phyloP scores from a whole-genome alignment of 2,888 invertebrate genomes.

The Unio delphinus region DNA sequence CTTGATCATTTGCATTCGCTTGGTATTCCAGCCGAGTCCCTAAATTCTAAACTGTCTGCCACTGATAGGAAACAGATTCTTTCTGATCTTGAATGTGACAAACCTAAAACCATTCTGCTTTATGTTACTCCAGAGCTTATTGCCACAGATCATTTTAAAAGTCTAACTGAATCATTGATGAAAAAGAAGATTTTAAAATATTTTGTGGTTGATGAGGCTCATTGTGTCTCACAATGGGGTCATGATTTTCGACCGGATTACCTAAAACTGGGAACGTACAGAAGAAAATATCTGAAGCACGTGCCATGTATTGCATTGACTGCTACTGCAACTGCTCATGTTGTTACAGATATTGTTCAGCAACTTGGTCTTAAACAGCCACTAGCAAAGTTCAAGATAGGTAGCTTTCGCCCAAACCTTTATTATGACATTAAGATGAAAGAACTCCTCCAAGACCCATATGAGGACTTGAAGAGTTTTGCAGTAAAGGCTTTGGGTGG shows the following conservation, averaged over 20 bases:
- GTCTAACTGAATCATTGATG: slow-evolving; percentile 79
- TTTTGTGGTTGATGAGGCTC: slow-evolving; percentile 91
- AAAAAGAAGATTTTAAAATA: slow-evolving; percentile 87
- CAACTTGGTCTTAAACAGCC: slow-evolving; percentile 82
- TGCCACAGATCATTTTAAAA: slow-evolving; percentile 77
- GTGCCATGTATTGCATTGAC: slow-evolving; percentile 93
- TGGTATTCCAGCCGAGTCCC: slow-evolving; percentile 87
- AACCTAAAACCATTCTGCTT: slow-evolving; percentile 86
- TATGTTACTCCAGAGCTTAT: slow-evolving; percentile 99
- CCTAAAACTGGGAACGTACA: slow-evolving; percentile 84
- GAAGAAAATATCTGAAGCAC: slow-evolving; percentile 74
- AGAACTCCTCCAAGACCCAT: slow-evolving; percentile 85
- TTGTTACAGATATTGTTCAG: slow-evolving; percentile 73
- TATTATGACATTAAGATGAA: slow-evolving; percentile 95
- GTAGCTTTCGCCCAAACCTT: slow-evolving; percentile 87
- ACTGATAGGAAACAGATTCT: slow-evolving; percentile 83
- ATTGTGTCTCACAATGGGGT: slow-evolving; percentile 94
- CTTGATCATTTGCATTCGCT: slow-evolving; percentile 85
- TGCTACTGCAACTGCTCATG: slow-evolving; percentile 85
- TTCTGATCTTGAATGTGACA: slow-evolving; percentile 80
- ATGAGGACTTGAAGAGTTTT: slow-evolving; percentile 79
- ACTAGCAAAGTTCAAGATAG: slow-evolving; percentile 80
- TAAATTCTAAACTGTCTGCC: slow-evolving; percentile 91
- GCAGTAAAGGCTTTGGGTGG: slow-evolving; percentile 52
- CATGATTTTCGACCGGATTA: slow-evolving; percentile 96